These are phyloP conservation scores for Pipistrellus nathusii DNA, from an alignment of 2,797 vertebrate genomes.

Conservation along the genomic window DNA sequence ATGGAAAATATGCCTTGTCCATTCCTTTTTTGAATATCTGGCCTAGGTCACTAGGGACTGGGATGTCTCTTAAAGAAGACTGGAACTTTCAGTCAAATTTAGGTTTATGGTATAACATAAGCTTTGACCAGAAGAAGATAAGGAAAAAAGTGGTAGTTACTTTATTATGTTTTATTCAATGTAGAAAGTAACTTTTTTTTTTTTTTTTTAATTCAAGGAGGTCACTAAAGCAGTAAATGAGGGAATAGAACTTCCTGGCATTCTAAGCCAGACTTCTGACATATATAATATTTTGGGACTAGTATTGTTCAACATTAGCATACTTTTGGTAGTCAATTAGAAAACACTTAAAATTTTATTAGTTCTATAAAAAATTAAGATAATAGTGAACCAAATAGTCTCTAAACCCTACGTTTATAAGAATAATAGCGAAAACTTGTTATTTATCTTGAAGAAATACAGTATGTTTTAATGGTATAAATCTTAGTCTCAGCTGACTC, in stretches of 20 bases:
- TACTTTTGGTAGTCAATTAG: background rate
- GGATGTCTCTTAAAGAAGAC: background rate
- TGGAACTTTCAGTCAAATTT: background rate
- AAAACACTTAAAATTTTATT: background rate
- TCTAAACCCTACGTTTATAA: background rate
- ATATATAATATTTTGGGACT: background rate
- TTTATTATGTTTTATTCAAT: constrained; percentile 10
- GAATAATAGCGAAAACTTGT: background rate
- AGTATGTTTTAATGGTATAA: background rate
- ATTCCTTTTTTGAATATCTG: background rate
- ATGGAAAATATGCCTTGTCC: background rate
- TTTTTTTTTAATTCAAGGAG: background rate
- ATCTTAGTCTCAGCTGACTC: background rate
- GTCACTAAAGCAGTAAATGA: background rate
- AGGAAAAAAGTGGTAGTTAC: background rate
- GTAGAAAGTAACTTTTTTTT: background rate
- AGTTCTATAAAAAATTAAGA: background rate
- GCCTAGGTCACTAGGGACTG: background rate
- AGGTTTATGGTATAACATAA: background rate
- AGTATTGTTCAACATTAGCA: background rate
- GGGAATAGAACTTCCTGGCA: background rate
- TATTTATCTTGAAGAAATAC: background rate
- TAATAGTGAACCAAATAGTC: background rate
- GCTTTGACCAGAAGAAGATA: background rate
- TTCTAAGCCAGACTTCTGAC: background rate